Conservation (phyloP, 2,113 vertebrate species). For the Aplodontia rufa region DNA sequence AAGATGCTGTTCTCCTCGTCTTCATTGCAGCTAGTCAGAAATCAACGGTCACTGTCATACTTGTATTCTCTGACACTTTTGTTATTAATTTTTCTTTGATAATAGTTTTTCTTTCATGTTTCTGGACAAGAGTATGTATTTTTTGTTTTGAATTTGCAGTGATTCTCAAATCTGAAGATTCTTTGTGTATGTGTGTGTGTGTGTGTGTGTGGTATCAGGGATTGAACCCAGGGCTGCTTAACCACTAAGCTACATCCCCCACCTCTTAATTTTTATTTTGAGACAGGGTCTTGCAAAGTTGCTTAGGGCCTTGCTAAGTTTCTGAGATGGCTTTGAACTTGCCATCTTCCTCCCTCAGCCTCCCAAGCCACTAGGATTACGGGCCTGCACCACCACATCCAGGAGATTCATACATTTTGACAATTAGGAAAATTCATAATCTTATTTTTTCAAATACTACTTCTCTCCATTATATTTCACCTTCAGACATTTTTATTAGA, state of each 20-base stretch:
- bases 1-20: neutral
- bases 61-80: neutral
- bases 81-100: neutral
- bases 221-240: too few species aligned
- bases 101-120: neutral
- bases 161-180: neutral
- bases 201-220: too few species aligned
- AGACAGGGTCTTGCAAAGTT: too few species aligned
- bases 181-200: too few species aligned
- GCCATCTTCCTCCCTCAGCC: too few species aligned
- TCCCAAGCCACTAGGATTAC: too few species aligned
- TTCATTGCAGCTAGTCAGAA: neutral
- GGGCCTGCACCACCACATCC: too few species aligned
- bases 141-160: neutral
- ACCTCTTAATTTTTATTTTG: too few species aligned
- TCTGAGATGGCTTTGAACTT: too few species aligned
- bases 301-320: too few species aligned
- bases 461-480: neutral
- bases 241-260: too few species aligned
- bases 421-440: neutral
- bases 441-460: neutral
- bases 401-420: conserved; percentile 19
- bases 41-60: neutral
- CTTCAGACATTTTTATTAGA: neutral
- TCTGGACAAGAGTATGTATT: neutral